A percentile compares a stretch with the other conserved stretches of the same genome.
Conservation (phyloP, 2,113 vertebrate genomes). For the Dunckerocampus dactyliophorus region DNA sequence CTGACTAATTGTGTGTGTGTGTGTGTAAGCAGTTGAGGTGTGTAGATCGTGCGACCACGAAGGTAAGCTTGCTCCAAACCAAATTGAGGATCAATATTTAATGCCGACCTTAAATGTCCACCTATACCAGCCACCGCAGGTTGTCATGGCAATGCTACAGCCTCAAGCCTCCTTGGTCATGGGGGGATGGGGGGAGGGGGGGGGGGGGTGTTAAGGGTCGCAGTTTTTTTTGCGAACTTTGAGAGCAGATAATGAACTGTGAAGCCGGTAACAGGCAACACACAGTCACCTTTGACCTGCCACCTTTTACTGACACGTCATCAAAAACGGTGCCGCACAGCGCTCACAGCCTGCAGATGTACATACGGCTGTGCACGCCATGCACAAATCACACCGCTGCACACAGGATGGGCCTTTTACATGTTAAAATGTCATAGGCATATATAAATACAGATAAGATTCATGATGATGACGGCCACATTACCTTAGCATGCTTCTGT, state of each 20-base stretch:
- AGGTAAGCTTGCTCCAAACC: slow-evolving; percentile 1
- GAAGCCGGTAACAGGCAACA: slow-evolving; percentile 43
- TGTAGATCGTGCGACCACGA: neutral
- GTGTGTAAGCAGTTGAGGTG: neutral
- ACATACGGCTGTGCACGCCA: no score
- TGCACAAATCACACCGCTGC: no score
- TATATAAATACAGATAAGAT: no score
- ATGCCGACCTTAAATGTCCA: slow-evolving; percentile 53
- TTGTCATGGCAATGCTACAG: slow-evolving; percentile 42
- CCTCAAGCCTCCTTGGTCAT: slow-evolving; percentile 31
- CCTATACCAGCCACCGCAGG: slow-evolving; percentile 21
- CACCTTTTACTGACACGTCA: slow-evolving; percentile 31
- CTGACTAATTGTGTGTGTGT: slow-evolving; percentile 20
- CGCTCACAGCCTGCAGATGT: slow-evolving; percentile 14
- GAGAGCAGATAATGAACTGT: slow-evolving; percentile 46
- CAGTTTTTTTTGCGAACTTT: slow-evolving; percentile 30
- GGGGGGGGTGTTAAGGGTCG: slow-evolving; percentile 53
- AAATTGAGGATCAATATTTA: slow-evolving; percentile 35
- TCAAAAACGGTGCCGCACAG: neutral
- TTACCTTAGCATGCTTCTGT: no score
- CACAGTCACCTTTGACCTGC: slow-evolving; percentile 36
- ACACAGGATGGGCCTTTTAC: no score
- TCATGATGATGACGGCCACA: no score
- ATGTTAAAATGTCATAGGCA: no score
- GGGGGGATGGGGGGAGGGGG: slow-evolving; percentile 14